phyloP scores from a whole-genome alignment of 2,113 vertebrate species.

The Channa argus region DNA sequence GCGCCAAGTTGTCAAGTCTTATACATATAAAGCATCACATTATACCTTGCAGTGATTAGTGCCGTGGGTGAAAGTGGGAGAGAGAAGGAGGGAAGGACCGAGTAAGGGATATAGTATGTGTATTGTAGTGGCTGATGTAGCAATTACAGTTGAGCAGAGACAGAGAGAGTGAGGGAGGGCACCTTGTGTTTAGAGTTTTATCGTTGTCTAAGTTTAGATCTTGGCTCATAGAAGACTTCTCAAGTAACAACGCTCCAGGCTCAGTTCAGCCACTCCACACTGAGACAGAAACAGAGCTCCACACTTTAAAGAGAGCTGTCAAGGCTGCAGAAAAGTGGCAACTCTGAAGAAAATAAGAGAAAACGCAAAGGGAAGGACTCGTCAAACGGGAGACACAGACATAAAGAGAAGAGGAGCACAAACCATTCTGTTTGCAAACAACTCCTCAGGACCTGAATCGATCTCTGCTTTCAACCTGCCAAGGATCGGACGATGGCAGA shows the following conservation, averaged over 20 bases:
- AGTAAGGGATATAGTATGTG: constrained; percentile 3
- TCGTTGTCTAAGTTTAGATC: constrained; percentile 84
- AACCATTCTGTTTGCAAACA: constrained; percentile 11
- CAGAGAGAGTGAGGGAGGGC: constrained; percentile 63
- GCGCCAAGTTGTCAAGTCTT: constrained; percentile 15
- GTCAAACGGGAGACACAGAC: constrained; percentile 30
- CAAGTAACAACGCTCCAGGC: constrained; percentile 79
- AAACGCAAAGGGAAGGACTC: constrained; percentile 17
- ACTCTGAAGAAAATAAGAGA: constrained; percentile 17
- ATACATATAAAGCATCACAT: constrained; percentile 22
- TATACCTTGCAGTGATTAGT: constrained; percentile 40
- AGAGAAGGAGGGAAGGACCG: neutral
- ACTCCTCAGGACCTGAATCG: neutral
- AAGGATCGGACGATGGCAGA: constrained; percentile 67
- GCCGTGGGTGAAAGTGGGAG: neutral
- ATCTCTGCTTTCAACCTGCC: constrained; percentile 13
- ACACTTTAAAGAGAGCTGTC: constrained; percentile 38
- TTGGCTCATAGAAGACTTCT: constrained; percentile 77
- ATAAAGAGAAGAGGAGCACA: constrained; percentile 16
- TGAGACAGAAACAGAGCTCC: constrained; percentile 51
- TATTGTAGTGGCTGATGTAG: constrained; percentile 6
- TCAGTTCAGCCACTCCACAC: constrained; percentile 53
- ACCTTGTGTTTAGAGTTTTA: constrained; percentile 77
- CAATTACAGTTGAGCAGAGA: constrained; percentile 46
- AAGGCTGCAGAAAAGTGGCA: constrained; percentile 30